These are phyloP conservation scores for Microtus pennsylvanicus DNA, from an alignment of 2,113 vertebrate genomes.

Conservation along the genomic window DNA sequence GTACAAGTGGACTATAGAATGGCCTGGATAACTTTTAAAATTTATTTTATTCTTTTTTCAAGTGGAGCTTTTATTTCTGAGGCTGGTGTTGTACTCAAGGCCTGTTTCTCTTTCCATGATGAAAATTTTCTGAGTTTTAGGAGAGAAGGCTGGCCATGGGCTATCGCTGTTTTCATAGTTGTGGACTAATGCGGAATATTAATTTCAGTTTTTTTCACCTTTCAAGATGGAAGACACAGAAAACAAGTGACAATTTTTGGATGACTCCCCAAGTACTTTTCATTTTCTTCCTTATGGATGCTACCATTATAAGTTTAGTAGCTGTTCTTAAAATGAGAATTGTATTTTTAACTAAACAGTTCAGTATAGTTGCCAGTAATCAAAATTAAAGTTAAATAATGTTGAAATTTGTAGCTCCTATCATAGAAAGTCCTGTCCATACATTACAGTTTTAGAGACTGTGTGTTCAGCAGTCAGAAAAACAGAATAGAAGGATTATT, in stretches of 20 bases:
- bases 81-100: background rate
- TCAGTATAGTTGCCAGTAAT: background rate
- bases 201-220: background rate
- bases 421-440: background rate
- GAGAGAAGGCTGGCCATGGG: background rate
- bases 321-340: background rate
- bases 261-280: background rate
- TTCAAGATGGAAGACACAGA: background rate
- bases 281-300: background rate
- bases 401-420: background rate
- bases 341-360: background rate
- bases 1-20: background rate
- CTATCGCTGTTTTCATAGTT: background rate
- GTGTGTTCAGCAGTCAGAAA: constrained; percentile 12
- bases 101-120: background rate
- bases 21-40: background rate
- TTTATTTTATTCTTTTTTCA: background rate
- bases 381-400: constrained; percentile 40
- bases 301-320: constrained; percentile 36
- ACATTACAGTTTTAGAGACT: background rate
- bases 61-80: background rate
- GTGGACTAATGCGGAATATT: background rate
- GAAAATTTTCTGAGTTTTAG: constrained; percentile 30
- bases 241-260: background rate
- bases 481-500: background rate